Evolutionary conservation across 2,888 invertebrate genomes (phyloP).

Genomic region (Thecophora atra): DNA sequence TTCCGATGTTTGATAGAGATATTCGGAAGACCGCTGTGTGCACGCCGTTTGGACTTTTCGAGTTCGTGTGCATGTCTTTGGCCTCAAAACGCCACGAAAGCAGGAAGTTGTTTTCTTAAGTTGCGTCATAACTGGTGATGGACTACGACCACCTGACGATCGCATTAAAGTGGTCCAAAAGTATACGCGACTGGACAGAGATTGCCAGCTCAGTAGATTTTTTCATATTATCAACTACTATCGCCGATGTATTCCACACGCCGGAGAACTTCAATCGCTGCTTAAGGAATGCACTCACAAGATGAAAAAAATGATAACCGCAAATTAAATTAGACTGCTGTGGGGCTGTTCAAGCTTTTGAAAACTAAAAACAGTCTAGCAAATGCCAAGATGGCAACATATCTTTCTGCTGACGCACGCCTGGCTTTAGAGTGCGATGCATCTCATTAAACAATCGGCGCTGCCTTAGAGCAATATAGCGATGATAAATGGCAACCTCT

Average conservation of each 20-base stretch:
- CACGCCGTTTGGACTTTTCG: constrained; percentile 58
- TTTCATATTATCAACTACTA: constrained; percentile 42
- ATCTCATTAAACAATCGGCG: constrained; percentile 39
- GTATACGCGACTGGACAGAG: constrained; percentile 12
- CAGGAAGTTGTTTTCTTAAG: constrained; percentile 16
- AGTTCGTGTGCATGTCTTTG: constrained; percentile 50
- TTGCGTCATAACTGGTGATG: constrained; percentile 11
- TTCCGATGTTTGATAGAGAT: constrained; percentile 54
- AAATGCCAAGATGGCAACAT: too few species aligned
- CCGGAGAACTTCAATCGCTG: too few species aligned
- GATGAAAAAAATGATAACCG: too few species aligned
- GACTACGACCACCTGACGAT: constrained; percentile 8
- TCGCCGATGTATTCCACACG: too few species aligned
- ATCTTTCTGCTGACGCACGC: too few species aligned
- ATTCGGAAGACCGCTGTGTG: constrained; percentile 58
- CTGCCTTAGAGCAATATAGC: constrained; percentile 39
- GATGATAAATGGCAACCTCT: constrained; percentile 39
- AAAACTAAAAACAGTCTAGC: too few species aligned
- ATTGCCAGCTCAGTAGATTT: constrained; percentile 30
- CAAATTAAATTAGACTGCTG: too few species aligned
- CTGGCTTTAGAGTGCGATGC: constrained; percentile 34
- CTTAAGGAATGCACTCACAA: too few species aligned
- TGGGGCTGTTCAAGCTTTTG: too few species aligned
- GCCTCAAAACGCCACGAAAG: constrained; percentile 52
- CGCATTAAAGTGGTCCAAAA: constrained; percentile 7